phyloP scores from a whole-genome alignment of 2,888 invertebrate genomes.

The Axea sp. region DNA sequence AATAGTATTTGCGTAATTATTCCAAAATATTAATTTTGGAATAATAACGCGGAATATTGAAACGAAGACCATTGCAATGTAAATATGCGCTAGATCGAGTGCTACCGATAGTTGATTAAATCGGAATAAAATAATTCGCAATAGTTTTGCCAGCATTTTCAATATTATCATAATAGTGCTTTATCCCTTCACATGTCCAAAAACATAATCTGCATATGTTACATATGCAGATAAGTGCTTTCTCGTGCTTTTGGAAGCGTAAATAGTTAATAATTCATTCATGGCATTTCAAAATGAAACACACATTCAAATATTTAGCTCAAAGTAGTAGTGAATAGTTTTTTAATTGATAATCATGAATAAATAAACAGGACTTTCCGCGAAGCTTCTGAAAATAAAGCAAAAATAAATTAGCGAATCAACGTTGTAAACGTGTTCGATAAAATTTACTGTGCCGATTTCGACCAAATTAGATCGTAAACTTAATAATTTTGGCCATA shows the following conservation, averaged over 20 bases:
- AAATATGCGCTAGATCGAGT: too few species aligned
- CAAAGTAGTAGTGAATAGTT: conserved; percentile 15
- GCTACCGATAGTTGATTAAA: too few species aligned
- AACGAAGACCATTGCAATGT: too few species aligned
- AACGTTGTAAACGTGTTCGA: too few species aligned
- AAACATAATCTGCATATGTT: conserved; percentile 55
- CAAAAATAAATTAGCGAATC: conserved; percentile 1
- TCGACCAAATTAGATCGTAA: conserved; percentile 26
- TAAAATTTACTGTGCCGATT: conserved; percentile 1
- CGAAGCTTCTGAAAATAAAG: background rate
- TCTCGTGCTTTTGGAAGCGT: conserved; percentile 55
- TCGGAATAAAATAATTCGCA: conserved; percentile 2
- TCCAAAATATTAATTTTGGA: too few species aligned
- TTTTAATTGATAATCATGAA: too few species aligned
- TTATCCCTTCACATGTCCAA: conserved; percentile 37
- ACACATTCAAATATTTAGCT: conserved; percentile 15
- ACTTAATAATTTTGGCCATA: conserved; percentile 11
- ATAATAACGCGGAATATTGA: too few species aligned
- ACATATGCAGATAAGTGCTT: conserved; percentile 57
- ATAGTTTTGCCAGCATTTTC: conserved; percentile 29
- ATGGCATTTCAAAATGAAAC: conserved; percentile 41
- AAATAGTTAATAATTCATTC: conserved; percentile 57
- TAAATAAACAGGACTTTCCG: too few species aligned
- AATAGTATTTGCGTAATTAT: too few species aligned
- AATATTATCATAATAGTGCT: conserved; percentile 36